These are phyloP conservation scores for Ammodytes marinus DNA, from an alignment of 2,113 vertebrate genomes.

Conservation along the genomic window DNA sequence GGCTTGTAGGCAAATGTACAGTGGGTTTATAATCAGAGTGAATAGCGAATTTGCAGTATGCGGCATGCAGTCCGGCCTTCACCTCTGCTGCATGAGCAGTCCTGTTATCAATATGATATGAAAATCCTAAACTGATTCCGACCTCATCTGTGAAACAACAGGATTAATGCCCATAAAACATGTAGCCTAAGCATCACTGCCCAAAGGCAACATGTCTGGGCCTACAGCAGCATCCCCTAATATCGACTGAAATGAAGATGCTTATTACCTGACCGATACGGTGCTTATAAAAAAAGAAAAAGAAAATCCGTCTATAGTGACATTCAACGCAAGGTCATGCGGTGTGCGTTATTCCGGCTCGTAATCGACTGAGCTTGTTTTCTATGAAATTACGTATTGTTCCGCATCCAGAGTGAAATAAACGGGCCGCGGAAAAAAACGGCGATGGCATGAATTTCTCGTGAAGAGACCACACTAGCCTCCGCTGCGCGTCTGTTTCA, in stretches of 20 bases:
- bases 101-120: constrained; percentile 5
- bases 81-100: constrained; percentile 8
- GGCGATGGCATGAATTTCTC: constrained; percentile 49
- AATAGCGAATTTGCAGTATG: constrained; percentile 40
- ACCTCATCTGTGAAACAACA: background rate
- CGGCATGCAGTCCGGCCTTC: constrained; percentile 67
- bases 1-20: accelerated
- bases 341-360: constrained; percentile 1
- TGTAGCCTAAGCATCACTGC: background rate
- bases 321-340: constrained; percentile 80
- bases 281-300: constrained; percentile 55
- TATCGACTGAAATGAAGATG: constrained; percentile 45
- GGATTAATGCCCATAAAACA: background rate
- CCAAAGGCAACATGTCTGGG: background rate
- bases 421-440: constrained; percentile 13
- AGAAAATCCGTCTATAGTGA: constrained; percentile 65
- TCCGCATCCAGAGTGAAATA: background rate
- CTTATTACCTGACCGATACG: constrained; percentile 78
- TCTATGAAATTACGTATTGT: background rate
- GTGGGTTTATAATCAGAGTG: background rate
- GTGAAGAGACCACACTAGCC: constrained; percentile 49
- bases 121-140: background rate
- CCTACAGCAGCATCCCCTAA: background rate
- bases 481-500: constrained; percentile 53
- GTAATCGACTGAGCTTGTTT: background rate